Evolutionary conservation across 2,113 vertebrate species (phyloP), one percentile per base, ranked within the genome.

Genomic region (Triplophysa rosa): DNA sequence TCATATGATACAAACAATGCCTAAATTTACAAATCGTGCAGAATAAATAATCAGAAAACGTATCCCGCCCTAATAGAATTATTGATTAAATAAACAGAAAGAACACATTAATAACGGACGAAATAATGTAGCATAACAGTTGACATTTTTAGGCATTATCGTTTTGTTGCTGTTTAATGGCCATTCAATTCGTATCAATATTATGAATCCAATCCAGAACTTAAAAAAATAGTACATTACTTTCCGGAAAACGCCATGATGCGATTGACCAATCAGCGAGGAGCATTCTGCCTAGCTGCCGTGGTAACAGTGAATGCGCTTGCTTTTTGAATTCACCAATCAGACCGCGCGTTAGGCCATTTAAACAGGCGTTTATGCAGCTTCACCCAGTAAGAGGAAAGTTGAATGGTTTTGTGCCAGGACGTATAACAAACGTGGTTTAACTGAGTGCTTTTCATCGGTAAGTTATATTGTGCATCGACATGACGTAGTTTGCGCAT

Each of bases 311-410:
- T 24, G 11, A 2, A 21, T 47, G 67, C 71, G 8, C 21, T n/a
- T 21, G 8, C 11, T 7, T 54, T 84, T 88, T 83, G 77, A 91
- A 92, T 23, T 40, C 54, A 78, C 93, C 93, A 94, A 94, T 94
- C 85, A 67, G 59, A 47, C 0, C 33, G 47, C 23, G 82, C 78
- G 17, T 67, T 59, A 17, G 26, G 83, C 42, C 76, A 88, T 93
- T 93, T 93, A 92, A 94, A 90, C 67, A 58, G 78, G 63, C 69
- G 40, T 49, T 84, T 73, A 67, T 59, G 58, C 4, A 64, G 78
- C 77, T 78, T 85, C 52, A 78, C 83, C 86, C 7, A 26, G 10
- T 52, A 24, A 47, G 42, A 75, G 2, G 10, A 52, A 1, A 4
- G 23, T 74, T 6, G 21, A 45, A n/a, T 74, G 3, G 9, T 8